Base-by-base conservation (phyloP, 2,113 vertebrate species). In the Acanthisitta chloris region DNA sequence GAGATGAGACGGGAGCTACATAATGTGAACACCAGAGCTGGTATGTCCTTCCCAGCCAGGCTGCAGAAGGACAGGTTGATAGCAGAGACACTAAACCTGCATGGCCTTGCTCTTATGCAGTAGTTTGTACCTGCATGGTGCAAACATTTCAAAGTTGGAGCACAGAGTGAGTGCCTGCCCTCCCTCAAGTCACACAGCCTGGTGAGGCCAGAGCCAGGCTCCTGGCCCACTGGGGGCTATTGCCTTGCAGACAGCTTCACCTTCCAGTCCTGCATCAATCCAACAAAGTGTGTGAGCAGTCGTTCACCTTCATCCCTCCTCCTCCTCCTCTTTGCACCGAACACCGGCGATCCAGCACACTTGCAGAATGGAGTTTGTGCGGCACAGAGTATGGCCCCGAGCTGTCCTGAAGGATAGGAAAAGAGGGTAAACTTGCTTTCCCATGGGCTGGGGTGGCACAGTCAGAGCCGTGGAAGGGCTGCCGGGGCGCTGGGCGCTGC, bases 321-420 rank as follows among this genome's bases (percentile, higher is more conserved):
- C 15, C 36, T 61, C 4, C 45, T 74, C 29, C 36, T 61, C n/a
- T 26, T 51, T 6, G 2, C 33, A 28, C 43, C 40, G 25, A 62
- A 38, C 3, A 4, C 15, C 48, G 4, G 16, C 7, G 24, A 43
- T 80, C n/a, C 52, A 45, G n/a, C 38, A 17, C 2, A 1, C 40
- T 38, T 65, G 38, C 26, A 58, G 34, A 80, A 72, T 5, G 29
- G 20, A 11, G 5, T 34, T 78, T 20, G 12, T 34, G 45, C 1
- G 0, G 26, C 78, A 38, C 20, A 0, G 2, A 48, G 20, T 12
- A 21, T 49, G 8, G 0, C 16, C 15, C 33, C 2, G 1, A 46
- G 40, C 1, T 3, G 18, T 64, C 45, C 24, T 1, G 4, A 42
- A 52, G 57, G 34, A 28, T 4, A 1, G 6, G 19, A 42, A 57